Base-by-base conservation (phyloP, 2,888 invertebrate species). In the Drosophila lacicola region DNA sequence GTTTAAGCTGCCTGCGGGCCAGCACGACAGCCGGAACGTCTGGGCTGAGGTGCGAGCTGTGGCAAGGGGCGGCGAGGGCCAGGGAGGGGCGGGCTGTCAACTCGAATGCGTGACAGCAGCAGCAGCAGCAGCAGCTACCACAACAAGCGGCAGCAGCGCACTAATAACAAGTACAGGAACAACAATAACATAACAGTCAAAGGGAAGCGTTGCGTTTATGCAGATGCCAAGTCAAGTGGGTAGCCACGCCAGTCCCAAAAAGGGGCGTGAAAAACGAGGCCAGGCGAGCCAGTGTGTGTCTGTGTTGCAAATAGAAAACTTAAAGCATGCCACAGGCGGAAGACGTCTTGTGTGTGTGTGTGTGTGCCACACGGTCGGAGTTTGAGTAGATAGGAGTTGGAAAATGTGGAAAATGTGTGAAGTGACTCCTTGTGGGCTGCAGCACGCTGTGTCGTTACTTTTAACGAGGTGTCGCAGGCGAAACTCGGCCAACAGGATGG, bases 391-490 rank as follows among this genome's bases (percentile, higher is more conserved):
- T 56, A 58, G 65, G 69, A 56, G 71, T 54, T 65, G 21, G 57
- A 62, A 51, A 50, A 36, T 57, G 80, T 39, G 60, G 57, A 62
- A 51, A 50, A 36, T 57, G 80, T 39, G 60, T 50, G 56, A 75
- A 55, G 66, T 44, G 50, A 66, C 50, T 76, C 45, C 61, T 57
- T 34, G 60, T 68, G 60, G 37, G 65, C 63, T 46, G 51, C 63
- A 44, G 54, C 65, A 58, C 70, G 45, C 21, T 78, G 68, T 82
- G 88, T 89, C 89, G 85, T 86, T 89, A 86, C 89, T 89, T 89
- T 86, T 86, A 86, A 86, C 88, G 85, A 86, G 85, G 85, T 86
- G 85, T 86, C 85, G 85, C 85, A 76, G 80, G 71, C 75, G 74
- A 82, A 87, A 86, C 68, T 75, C 78, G 79, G 70, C 71, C 75